These are phyloP conservation scores for Corydoras sp. DNA, from an alignment of 2,113 vertebrate genomes.

Conservation along the genomic window DNA sequence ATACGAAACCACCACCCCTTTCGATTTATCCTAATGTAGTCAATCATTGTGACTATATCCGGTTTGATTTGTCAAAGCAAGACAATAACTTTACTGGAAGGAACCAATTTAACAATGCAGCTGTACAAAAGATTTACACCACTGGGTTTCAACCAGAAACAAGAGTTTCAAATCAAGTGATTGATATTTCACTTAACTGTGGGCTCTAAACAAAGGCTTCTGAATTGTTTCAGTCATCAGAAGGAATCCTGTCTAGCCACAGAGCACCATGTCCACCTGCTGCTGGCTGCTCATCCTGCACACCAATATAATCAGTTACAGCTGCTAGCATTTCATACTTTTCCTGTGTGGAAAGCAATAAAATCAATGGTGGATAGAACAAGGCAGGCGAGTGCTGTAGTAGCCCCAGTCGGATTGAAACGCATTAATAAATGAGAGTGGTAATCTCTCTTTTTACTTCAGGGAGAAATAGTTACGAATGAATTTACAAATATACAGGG, in stretches of 20 bases:
- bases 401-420: no score
- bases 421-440: not conserved
- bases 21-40: not conserved
- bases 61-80: conserved; percentile 34
- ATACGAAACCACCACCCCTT: not conserved
- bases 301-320: no score
- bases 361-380: no score
- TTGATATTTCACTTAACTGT: not conserved
- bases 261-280: no score
- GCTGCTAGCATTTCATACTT: no score
- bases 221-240: no score
- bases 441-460: not conserved
- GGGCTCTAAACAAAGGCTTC: not conserved
- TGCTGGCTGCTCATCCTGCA: no score
- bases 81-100: not conserved
- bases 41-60: not conserved
- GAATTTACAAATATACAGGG: conserved; percentile 6
- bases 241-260: no score
- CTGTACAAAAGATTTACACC: not conserved
- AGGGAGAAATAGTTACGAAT: not conserved
- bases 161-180: not conserved
- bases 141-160: not conserved
- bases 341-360: no score
- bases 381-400: no score
- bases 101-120: no score